Base-by-base conservation (phyloP, 2,888 invertebrate genomes). In the Tolmerus cingulatus region DNA sequence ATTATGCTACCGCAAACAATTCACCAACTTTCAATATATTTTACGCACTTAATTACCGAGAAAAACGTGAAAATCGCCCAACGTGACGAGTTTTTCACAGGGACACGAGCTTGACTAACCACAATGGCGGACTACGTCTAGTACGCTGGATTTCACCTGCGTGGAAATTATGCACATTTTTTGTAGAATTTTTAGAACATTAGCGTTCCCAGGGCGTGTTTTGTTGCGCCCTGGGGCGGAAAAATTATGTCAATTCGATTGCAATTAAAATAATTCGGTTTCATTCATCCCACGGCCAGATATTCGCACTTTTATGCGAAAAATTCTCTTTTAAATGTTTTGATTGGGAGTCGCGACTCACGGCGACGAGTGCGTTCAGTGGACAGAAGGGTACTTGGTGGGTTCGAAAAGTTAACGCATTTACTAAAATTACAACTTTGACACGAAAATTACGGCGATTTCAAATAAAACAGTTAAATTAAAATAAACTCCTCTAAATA, bases 51-150 rank as follows among this genome's bases (percentile, higher is more conserved):
- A 88, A 90, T 90, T 89, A 90, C 89, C 90, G 90, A 89, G 90
- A 91, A 91, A 90, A 91, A 90, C 90, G 89, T 89, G 90, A 76
- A 88, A 91, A 91, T 91, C 91, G 90, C 90, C 90, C 91, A 90
- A 91, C 90, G 90, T 91, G 90, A 90, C 90, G 90, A 90, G 90
- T 91, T 92, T 91, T 92, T 92, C 91, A 91, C 90, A 91, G 91
- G 92, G 91, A 91, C 92, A 92, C 92, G 92, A 92, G 92, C 90
- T 92, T 91, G 91, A 92, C 92, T 92, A 90, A 90, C 88, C 90
- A 90, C 91, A 92, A 92, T 92, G 92, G 91, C 91, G 91, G 90
- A 89, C 89, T 88, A 89, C 76, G 87, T 89, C 51, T 86, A 87
- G 87, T 87, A 87, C 89, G 88, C 43, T 57, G 57, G n/a, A 79